These are phyloP conservation scores for Urosaurus nigricauda DNA, from an alignment of 2,797 vertebrate species.

Conservation along the genomic window DNA sequence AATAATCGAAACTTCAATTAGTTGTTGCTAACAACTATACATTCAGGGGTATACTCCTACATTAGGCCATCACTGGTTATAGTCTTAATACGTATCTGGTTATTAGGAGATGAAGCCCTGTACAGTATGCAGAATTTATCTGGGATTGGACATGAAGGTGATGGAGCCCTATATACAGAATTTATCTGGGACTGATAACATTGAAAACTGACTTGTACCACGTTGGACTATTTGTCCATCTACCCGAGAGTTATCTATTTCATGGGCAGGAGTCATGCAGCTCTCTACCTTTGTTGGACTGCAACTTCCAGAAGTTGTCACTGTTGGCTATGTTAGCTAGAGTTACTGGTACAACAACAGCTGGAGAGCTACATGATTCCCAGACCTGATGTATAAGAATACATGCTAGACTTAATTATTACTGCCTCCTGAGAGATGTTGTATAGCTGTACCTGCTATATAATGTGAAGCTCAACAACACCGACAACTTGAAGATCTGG, in stretches of 20 bases:
- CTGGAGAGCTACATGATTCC: no score
- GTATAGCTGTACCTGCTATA: not conserved
- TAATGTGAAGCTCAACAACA: not conserved
- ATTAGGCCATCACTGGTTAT: not conserved
- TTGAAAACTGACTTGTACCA: not conserved
- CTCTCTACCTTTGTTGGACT: no score
- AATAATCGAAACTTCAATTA: not conserved
- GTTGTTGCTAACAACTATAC: not conserved
- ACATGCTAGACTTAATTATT: not conserved
- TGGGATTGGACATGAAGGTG: not conserved
- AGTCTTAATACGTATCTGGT: not conserved
- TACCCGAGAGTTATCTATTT: not conserved
- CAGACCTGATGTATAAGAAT: not conserved
- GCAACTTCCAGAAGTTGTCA: no score
- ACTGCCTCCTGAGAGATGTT: not conserved
- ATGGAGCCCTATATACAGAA: no score
- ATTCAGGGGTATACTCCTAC: not conserved
- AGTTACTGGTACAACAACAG: no score
- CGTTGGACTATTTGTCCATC: not conserved
- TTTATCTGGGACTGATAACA: not conserved
- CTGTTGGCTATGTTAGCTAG: no score
- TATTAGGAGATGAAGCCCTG: not conserved
- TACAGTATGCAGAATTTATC: not conserved
- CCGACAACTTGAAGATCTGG: conserved; percentile 14
- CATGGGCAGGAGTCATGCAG: no score